phyloP scores from a whole-genome alignment of 2,797 vertebrate genomes.

The Danio tinwini region DNA sequence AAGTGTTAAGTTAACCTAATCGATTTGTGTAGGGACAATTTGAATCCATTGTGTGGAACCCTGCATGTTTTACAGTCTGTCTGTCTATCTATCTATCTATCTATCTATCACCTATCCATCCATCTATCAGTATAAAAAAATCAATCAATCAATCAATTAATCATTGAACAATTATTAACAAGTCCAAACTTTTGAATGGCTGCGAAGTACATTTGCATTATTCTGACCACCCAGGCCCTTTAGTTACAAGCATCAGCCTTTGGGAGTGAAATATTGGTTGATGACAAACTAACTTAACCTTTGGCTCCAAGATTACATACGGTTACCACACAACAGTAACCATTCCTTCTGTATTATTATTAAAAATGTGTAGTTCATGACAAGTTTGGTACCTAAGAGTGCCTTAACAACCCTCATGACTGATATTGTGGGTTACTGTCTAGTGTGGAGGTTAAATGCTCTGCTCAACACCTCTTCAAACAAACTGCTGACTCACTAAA shows the following conservation, averaged over 20 bases:
- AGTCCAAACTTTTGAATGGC: background rate
- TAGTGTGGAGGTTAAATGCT: background rate
- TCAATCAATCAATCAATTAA: no score
- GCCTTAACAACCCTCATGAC: conserved; percentile 3
- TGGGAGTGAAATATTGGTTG: background rate
- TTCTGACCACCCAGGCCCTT: background rate
- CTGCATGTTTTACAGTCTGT: no score
- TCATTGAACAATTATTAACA: no score
- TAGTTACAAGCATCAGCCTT: background rate
- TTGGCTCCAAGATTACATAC: background rate
- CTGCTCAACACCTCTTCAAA: conserved; percentile 6
- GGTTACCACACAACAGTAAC: background rate
- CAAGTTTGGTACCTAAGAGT: background rate
- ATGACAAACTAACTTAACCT: background rate
- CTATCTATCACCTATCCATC: no score
- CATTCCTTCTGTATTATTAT: background rate
- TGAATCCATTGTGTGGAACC: no score
- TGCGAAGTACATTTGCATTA: background rate
- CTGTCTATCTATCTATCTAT: no score
- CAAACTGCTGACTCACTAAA: conserved; percentile 27
- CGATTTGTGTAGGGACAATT: no score
- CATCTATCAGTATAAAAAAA: no score
- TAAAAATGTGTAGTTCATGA: background rate
- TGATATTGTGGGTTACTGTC: background rate
- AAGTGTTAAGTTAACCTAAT: no score